These are phyloP conservation scores for Remorina albescens DNA, from an alignment of 2,797 vertebrate species.

Conservation along the genomic window DNA sequence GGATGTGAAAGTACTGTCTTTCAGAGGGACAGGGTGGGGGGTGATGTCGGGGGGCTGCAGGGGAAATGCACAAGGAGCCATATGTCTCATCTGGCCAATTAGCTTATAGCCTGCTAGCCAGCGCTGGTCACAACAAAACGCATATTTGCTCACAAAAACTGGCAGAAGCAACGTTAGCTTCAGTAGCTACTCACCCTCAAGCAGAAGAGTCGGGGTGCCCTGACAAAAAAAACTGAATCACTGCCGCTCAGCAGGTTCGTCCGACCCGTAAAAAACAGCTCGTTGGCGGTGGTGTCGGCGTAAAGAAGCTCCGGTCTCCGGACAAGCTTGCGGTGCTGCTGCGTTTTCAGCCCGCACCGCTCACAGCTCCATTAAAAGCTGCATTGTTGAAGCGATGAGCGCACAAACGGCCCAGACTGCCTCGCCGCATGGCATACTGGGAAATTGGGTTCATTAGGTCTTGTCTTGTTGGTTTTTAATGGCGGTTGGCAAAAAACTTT, in stretches of 20 bases:
- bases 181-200: slow-evolving; percentile 74
- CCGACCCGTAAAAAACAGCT: slow-evolving; percentile 8
- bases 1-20: not conserved
- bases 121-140: slow-evolving; percentile 73
- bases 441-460: slow-evolving; percentile 59
- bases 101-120: slow-evolving; percentile 79
- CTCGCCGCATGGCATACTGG: slow-evolving; percentile 73
- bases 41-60: not conserved
- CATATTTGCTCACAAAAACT: slow-evolving; percentile 47
- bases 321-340: slow-evolving; percentile 49
- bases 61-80: slow-evolving; percentile 48
- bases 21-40: not conserved
- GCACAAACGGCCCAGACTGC: slow-evolving; percentile 73
- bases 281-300: not conserved
- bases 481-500: no score
- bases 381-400: slow-evolving; percentile 79
- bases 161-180: slow-evolving; percentile 65
- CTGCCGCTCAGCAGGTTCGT: slow-evolving; percentile 8
- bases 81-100: slow-evolving; percentile 76
- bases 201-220: slow-evolving; percentile 42
- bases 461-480: no score
- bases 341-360: slow-evolving; percentile 49
- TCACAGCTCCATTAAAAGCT: slow-evolving; percentile 80
- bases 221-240: slow-evolving; percentile 8
- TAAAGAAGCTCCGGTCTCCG: slow-evolving; percentile 5